Percentiles rank a stretch among this genome's conserved stretches.
Conservation (phyloP, 2,888 invertebrate species). For the Tholera decimalis region DNA sequence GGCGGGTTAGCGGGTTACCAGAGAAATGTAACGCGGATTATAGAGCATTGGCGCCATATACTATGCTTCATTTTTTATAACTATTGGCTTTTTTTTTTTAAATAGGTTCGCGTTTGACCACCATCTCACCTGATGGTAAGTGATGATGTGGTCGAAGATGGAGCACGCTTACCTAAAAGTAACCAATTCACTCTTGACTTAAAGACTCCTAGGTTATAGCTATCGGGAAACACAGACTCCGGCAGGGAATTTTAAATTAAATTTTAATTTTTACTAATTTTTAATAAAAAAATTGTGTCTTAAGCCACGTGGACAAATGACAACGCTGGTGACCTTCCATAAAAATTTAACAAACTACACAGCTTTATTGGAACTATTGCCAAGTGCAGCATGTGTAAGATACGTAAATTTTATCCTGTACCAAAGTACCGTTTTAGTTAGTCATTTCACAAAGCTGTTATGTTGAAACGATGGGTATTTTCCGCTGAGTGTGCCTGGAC, state of each 20-base stretch:
- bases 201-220: too few relatives aligned
- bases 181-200: too few relatives aligned
- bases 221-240: too few relatives aligned
- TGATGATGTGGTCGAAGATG: too few relatives aligned
- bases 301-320: background rate
- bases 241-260: too few relatives aligned
- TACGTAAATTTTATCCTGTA: slow-evolving; percentile 29
- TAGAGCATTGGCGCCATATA: slow-evolving; percentile 42
- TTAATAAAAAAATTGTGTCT: slow-evolving; percentile 11
- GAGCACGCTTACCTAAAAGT: too few relatives aligned
- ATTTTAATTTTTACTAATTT: too few relatives aligned
- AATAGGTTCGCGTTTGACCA: too few relatives aligned
- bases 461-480: slow-evolving; percentile 87
- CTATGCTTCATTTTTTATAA: background rate
- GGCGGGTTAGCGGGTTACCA: slow-evolving; percentile 82
- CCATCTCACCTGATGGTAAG: too few relatives aligned
- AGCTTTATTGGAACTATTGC: background rate
- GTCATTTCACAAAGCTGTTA: slow-evolving; percentile 65
- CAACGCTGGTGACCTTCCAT: slow-evolving; percentile 15
- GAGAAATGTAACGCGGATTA: slow-evolving; percentile 58
- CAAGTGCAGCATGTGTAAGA: slow-evolving; percentile 13
- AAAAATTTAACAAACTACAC: background rate
- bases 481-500: slow-evolving; percentile 88
- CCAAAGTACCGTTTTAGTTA: slow-evolving; percentile 61
- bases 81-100: too few relatives aligned